Evolutionary conservation across 2,113 vertebrate genomes (phyloP).

Genomic region (Nyctereutes procyonoides): DNA sequence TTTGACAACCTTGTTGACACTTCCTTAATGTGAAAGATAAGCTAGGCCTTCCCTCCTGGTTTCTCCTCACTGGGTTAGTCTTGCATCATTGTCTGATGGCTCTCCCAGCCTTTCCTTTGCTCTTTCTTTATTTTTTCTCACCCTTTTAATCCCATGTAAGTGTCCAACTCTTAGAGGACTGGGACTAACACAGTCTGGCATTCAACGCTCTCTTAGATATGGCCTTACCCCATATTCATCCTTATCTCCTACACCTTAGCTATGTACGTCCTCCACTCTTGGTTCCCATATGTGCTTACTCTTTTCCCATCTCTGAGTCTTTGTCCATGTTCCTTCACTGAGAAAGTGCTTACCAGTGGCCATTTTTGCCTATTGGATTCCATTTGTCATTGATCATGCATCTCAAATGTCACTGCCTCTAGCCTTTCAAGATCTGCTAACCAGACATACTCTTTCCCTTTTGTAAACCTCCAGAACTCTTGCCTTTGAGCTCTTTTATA

Average conservation of each 20-base stretch:
- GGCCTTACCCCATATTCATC: not conserved
- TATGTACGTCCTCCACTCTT: not conserved
- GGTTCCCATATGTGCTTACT: not conserved
- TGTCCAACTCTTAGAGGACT: not conserved
- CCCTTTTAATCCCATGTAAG: not conserved
- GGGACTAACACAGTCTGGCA: not conserved
- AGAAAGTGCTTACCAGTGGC: not conserved
- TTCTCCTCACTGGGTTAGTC: not conserved
- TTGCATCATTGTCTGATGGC: not conserved
- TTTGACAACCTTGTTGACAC: not conserved
- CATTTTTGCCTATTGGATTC: not conserved
- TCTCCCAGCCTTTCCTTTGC: not conserved
- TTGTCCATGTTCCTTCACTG: not conserved
- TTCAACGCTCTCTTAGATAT: not conserved
- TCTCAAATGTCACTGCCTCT: not conserved
- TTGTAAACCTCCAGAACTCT: not conserved
- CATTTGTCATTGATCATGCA: not conserved
- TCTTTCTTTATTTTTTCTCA: not conserved
- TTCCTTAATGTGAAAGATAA: not conserved
- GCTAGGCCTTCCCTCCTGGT: not conserved
- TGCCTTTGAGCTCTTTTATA: slow-evolving; percentile 7
- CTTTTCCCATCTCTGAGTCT: not conserved
- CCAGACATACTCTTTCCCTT: not conserved
- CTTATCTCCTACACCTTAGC: not conserved
- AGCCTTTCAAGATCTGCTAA: not conserved